Conservation (phyloP, 2,113 vertebrate species). For the Pogona vitticeps region DNA sequence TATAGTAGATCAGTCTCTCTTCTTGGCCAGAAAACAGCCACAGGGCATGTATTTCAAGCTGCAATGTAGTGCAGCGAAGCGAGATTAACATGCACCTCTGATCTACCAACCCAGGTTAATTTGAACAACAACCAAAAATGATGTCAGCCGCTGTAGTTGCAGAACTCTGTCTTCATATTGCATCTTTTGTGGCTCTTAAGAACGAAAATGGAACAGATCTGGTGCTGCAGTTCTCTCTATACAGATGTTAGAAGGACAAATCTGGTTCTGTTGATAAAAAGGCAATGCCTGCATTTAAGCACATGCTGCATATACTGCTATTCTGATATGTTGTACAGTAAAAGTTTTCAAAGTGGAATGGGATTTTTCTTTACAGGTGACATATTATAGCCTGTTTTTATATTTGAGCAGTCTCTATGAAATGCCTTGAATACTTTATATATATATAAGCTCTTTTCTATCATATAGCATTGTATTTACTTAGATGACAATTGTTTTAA, state of each 20-base stretch:
- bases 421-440: slow-evolving; percentile 36
- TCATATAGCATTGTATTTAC: slow-evolving; percentile 43
- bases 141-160: neutral
- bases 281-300: slow-evolving; percentile 17
- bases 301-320: slow-evolving; percentile 18
- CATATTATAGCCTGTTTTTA: slow-evolving; percentile 34
- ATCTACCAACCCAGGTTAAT: neutral
- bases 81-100: neutral
- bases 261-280: slow-evolving; percentile 3
- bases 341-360: slow-evolving; percentile 71
- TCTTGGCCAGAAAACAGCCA: neutral
- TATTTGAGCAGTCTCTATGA: slow-evolving; percentile 45
- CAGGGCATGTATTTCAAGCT: no score
- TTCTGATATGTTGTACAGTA: slow-evolving; percentile 44
- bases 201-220: neutral
- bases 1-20: neutral
- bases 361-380: slow-evolving; percentile 53
- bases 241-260: slow-evolving; percentile 34
- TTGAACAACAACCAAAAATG: neutral
- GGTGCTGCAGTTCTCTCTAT: neutral
- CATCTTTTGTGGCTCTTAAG: no score
- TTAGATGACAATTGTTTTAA: slow-evolving; percentile 59
- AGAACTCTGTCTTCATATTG: neutral
- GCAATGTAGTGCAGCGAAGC: neutral
- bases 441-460: slow-evolving; percentile 20